Evolutionary conservation across 2,797 vertebrate genomes (phyloP).

Genomic region (Oreochromis mossambicus): DNA sequence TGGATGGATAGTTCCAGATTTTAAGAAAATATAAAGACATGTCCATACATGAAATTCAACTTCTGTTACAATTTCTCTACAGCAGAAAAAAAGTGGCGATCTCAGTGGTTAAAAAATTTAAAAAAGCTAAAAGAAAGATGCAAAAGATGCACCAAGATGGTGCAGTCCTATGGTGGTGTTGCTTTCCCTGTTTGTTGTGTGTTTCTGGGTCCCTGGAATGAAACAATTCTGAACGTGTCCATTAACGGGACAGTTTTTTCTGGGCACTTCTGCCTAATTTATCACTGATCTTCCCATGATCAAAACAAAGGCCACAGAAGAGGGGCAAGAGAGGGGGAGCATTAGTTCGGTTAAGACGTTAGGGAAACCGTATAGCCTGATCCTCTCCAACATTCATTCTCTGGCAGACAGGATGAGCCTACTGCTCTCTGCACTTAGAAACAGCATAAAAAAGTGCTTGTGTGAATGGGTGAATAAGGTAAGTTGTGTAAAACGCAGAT

Average conservation of each 20-base stretch:
- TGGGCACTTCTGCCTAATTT: not conserved
- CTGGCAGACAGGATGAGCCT: not conserved
- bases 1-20: not conserved
- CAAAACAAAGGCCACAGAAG: not conserved
- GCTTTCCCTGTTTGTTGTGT: not conserved
- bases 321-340: not conserved
- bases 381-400: not conserved
- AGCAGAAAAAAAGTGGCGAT: not conserved
- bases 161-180: not conserved
- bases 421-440: not conserved
- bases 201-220: not conserved
- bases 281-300: not conserved
- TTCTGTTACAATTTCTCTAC: not conserved
- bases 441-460: not conserved
- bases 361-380: not conserved
- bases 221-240: not conserved
- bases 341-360: not conserved
- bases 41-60: not conserved
- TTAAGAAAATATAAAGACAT: not conserved
- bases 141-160: not conserved
- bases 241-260: not conserved
- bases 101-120: not conserved
- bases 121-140: not conserved
- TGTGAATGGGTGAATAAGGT: not conserved
- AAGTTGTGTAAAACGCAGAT: not conserved